phyloP scores from a whole-genome alignment of 2,113 vertebrate species.

The Atrichornis clamosus region DNA sequence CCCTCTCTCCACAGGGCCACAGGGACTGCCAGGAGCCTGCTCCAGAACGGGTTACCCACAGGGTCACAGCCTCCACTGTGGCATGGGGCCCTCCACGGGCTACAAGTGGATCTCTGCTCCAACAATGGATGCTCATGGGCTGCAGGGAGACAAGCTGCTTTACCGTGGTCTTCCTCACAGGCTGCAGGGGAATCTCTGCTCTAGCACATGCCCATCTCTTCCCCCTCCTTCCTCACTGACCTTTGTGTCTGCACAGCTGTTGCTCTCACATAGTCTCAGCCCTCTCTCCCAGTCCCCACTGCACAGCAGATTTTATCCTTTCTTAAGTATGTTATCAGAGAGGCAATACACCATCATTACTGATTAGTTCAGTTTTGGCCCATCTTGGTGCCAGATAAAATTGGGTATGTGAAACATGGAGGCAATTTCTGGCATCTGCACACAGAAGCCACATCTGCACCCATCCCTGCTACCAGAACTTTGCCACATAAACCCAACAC shows the following conservation, averaged over 20 bases:
- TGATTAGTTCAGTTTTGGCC: not conserved
- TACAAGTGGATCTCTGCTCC: not conserved
- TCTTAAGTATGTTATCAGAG: not conserved
- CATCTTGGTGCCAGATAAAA: accelerated
- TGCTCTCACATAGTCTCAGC: not conserved
- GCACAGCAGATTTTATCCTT: not conserved
- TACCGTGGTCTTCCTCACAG: accelerated
- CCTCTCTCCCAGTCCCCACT: not conserved
- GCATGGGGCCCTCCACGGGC: not conserved
- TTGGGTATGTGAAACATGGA: accelerated
- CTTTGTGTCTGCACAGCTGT: not conserved
- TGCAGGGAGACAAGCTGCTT: not conserved
- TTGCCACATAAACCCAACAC: accelerated
- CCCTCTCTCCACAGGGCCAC: not conserved
- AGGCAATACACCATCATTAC: accelerated
- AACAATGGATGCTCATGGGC: accelerated
- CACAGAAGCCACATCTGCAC: not conserved
- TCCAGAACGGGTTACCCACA: accelerated
- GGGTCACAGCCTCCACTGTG: not conserved
- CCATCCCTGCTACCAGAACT: accelerated
- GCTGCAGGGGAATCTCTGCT: not conserved
- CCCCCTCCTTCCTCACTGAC: not conserved
- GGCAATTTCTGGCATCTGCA: not conserved
- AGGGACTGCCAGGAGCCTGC: not conserved
- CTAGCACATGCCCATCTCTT: accelerated